These are phyloP conservation scores for Meloidogyne exigua DNA, from an alignment of 1,140 invertebrate genomes.

Conservation along the genomic window DNA sequence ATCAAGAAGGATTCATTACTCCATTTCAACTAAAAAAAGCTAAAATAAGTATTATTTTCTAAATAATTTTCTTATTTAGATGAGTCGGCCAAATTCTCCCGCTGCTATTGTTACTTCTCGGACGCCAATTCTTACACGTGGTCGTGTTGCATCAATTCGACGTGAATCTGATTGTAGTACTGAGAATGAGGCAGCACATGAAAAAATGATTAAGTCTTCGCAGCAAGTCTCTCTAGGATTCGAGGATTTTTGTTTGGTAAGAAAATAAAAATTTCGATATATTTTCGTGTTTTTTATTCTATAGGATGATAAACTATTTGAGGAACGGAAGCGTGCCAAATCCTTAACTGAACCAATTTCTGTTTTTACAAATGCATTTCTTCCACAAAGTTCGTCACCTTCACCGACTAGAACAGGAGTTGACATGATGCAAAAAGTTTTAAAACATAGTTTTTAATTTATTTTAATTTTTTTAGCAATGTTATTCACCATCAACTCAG, in stretches of 20 bases:
- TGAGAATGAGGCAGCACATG: slow-evolving; percentile 50
- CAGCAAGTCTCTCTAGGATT: slow-evolving; percentile 50
- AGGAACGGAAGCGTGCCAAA: slow-evolving; percentile 52
- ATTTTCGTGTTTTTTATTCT: slow-evolving; percentile 2
- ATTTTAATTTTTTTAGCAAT: slow-evolving; percentile 43
- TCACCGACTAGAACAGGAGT: slow-evolving; percentile 43
- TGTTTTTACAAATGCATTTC: slow-evolving; percentile 50
- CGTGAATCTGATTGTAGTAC: slow-evolving; percentile 50
- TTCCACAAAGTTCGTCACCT: slow-evolving; percentile 44
- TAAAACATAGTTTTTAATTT: neutral
- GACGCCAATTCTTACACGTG: slow-evolving; percentile 20
- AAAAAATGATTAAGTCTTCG: slow-evolving; percentile 45
- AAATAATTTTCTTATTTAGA: slow-evolving; percentile 19
- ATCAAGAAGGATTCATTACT: slow-evolving; percentile 14
- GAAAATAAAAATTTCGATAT: neutral
- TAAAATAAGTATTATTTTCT: neutral
- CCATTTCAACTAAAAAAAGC: slow-evolving; percentile 13
- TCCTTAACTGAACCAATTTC: slow-evolving; percentile 53
- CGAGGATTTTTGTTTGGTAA: slow-evolving; percentile 50
- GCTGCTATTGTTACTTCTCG: slow-evolving; percentile 19
- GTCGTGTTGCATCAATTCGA: slow-evolving; percentile 40
- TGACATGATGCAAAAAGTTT: slow-evolving; percentile 47
- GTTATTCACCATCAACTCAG: slow-evolving; percentile 50
- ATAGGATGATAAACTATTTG: slow-evolving; percentile 49
- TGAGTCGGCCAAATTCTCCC: slow-evolving; percentile 49